These are phyloP conservation scores for Ridgeia piscesae DNA, from an alignment of 1,140 invertebrate species.

Conservation along the genomic window DNA sequence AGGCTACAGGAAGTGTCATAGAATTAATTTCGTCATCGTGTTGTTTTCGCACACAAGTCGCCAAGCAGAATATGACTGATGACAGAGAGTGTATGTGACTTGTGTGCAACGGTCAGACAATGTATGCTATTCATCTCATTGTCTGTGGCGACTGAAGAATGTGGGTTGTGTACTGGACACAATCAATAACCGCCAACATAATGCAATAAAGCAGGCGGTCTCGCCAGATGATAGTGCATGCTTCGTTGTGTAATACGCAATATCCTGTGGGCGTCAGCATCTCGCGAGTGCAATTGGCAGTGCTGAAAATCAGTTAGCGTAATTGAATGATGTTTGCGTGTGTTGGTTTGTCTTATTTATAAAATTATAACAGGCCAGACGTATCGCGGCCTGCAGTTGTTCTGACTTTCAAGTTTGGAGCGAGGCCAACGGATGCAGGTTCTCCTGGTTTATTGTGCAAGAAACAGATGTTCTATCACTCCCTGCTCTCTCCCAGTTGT, in stretches of 20 bases:
- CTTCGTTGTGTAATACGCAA: background rate
- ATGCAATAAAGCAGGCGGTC: background rate
- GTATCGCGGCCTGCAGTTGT: background rate
- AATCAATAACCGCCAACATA: background rate
- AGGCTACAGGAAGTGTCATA: background rate
- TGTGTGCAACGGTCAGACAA: background rate
- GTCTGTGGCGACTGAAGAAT: background rate
- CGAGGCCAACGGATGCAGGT: background rate
- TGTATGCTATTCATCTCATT: background rate
- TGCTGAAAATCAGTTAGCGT: background rate
- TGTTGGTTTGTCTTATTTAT: background rate
- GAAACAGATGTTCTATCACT: background rate
- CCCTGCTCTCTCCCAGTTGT: background rate
- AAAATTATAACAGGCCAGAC: too few relatives aligned
- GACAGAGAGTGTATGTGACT: background rate
- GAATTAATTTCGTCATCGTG: background rate
- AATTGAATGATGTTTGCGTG: background rate
- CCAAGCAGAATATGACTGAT: background rate
- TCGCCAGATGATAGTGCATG: background rate
- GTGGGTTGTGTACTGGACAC: background rate
- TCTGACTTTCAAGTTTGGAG: background rate
- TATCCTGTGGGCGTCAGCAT: background rate
- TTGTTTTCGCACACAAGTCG: background rate
- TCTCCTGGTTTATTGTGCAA: too few relatives aligned
- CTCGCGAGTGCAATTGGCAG: background rate